phyloP scores from a whole-genome alignment of 2,797 vertebrate genomes.

The Kryptopterus vitreolus region DNA sequence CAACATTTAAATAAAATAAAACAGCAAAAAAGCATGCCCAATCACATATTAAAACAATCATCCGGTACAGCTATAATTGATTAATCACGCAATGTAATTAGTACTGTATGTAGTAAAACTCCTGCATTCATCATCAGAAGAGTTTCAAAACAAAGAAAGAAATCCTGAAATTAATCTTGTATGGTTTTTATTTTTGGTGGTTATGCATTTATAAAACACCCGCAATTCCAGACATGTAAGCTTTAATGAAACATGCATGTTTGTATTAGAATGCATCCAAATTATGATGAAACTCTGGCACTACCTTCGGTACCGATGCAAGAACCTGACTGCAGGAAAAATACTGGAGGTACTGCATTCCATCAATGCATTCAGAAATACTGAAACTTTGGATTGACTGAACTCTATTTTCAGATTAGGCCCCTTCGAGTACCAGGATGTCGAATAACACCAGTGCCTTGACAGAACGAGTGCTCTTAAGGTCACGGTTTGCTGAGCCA shows the following conservation, averaged over 20 bases:
- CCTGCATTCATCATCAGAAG: too few relatives aligned
- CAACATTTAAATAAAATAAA: too few relatives aligned
- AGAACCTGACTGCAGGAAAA: not conserved
- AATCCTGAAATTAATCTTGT: not conserved
- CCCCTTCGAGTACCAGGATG: constrained; percentile 53
- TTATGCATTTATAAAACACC: not conserved
- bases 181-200: not conserved
- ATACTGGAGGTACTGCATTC: constrained; percentile 47
- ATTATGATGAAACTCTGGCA: not conserved
- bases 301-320: not conserved
- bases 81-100: too few relatives aligned
- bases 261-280: not conserved
- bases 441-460: constrained; percentile 63
- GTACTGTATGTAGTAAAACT: too few relatives aligned
- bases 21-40: too few relatives aligned
- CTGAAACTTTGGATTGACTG: constrained; percentile 50
- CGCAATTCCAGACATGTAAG: not conserved
- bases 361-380: constrained; percentile 58
- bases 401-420: constrained; percentile 66
- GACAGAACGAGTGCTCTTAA: constrained; percentile 58
- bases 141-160: too few relatives aligned
- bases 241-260: not conserved
- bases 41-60: too few relatives aligned
- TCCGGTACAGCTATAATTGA: too few relatives aligned
- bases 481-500: constrained; percentile 57